Percentiles rank a stretch among this genome's conserved stretches.
Conservation (phyloP, 1,140 invertebrate genomes). For the Batillaria attramentaria region DNA sequence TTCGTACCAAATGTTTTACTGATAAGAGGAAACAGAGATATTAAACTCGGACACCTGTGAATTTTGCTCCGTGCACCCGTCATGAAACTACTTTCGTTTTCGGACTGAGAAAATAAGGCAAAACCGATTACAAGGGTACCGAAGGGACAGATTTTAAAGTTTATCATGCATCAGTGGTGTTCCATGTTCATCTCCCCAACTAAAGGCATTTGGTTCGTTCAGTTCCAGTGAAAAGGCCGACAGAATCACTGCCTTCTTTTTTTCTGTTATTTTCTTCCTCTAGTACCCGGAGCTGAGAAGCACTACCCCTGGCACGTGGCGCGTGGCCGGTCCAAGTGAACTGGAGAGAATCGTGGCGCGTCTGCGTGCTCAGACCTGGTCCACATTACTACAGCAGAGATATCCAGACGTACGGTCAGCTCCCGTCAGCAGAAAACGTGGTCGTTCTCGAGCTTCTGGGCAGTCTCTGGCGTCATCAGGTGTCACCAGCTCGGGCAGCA, state of each 20-base stretch:
- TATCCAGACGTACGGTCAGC: conserved; percentile 1
- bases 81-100: no score
- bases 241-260: not conserved
- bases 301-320: conserved; percentile 54
- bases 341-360: conserved; percentile 44
- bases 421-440: not conserved
- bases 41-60: no score
- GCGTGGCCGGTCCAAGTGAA: conserved; percentile 35
- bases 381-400: not conserved
- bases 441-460: not conserved
- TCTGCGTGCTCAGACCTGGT: conserved; percentile 38
- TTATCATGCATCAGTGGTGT: not conserved
- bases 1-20: no score
- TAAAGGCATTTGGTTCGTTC: not conserved
- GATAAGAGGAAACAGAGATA: no score
- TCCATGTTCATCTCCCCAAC: not conserved
- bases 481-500: not conserved
- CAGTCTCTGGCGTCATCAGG: no score
- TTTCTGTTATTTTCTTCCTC: not conserved
- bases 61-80: no score
- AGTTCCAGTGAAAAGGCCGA: not conserved
- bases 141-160: not conserved
- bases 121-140: not conserved
- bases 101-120: not conserved
- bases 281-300: conserved; percentile 48